phyloP scores from a whole-genome alignment of 2,888 invertebrate genomes.

The Isoperla grammatica region DNA sequence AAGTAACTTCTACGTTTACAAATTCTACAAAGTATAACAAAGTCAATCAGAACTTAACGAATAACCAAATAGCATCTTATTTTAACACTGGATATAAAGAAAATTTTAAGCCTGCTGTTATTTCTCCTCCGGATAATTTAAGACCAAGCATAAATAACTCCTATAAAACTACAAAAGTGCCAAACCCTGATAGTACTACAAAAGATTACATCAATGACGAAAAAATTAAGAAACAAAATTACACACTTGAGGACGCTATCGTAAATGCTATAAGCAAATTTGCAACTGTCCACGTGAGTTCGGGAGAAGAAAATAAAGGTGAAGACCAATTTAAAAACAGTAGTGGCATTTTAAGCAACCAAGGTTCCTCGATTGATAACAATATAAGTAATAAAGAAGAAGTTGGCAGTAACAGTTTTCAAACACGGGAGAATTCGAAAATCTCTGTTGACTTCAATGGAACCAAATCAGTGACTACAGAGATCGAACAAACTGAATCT shows the following conservation, averaged over 20 bases:
- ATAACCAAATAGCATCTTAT: background rate
- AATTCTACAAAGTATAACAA: no score
- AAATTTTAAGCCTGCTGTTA: background rate
- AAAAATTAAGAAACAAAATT: conserved; percentile 3
- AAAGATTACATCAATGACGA: conserved; percentile 8
- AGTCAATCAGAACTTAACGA: no score
- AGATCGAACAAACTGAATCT: no score
- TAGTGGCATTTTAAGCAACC: conserved; percentile 3
- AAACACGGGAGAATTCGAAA: no score
- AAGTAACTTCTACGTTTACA: no score
- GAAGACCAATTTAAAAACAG: background rate
- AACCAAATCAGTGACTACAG: no score
- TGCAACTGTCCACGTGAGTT: conserved; percentile 20
- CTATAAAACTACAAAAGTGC: background rate
- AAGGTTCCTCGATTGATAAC: background rate
- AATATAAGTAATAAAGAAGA: background rate
- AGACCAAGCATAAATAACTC: background rate
- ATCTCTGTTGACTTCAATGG: no score
- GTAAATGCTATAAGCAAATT: conserved; percentile 23
- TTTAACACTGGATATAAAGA: conserved; percentile 2
- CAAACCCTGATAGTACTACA: background rate
- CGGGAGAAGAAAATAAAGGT: background rate
- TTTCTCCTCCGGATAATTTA: background rate
- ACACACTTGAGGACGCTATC: conserved; percentile 6
- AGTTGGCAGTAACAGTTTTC: background rate